Conservation (phyloP, 2,797 vertebrate species). For the Artibeus jamaicensis region DNA sequence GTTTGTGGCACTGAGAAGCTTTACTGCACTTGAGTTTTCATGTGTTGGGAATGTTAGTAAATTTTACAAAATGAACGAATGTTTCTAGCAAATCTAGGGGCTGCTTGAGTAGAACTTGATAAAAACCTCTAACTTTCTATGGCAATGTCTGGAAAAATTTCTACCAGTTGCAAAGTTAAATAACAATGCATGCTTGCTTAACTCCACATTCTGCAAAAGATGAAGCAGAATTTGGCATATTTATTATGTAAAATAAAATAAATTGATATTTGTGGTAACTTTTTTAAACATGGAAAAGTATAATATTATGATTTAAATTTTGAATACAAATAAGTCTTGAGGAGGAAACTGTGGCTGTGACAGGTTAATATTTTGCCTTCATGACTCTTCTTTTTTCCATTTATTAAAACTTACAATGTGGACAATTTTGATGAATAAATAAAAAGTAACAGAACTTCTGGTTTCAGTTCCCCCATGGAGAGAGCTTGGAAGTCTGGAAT, state of each 20-base stretch:
- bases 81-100: not conserved
- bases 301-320: not conserved
- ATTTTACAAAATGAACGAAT: not conserved
- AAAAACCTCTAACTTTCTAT: not conserved
- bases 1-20: not conserved
- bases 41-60: not conserved
- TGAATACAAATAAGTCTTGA: not conserved
- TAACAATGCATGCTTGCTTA: not conserved
- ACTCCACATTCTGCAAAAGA: not conserved
- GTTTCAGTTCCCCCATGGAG: not conserved
- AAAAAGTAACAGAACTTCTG: not conserved
- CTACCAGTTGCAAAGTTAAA: not conserved
- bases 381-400: not conserved
- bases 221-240: not conserved
- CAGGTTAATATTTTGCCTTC: not conserved
- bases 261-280: not conserved
- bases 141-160: not conserved
- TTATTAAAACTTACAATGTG: not conserved
- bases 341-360: not conserved
- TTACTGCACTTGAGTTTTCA: not conserved
- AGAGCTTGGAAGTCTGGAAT: not conserved
- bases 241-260: not conserved
- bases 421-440: not conserved
- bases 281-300: not conserved
- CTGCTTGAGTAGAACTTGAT: not conserved